These are phyloP conservation scores for Lepidothrix coronata DNA, from an alignment of 2,113 vertebrate species.

Conservation along the genomic window DNA sequence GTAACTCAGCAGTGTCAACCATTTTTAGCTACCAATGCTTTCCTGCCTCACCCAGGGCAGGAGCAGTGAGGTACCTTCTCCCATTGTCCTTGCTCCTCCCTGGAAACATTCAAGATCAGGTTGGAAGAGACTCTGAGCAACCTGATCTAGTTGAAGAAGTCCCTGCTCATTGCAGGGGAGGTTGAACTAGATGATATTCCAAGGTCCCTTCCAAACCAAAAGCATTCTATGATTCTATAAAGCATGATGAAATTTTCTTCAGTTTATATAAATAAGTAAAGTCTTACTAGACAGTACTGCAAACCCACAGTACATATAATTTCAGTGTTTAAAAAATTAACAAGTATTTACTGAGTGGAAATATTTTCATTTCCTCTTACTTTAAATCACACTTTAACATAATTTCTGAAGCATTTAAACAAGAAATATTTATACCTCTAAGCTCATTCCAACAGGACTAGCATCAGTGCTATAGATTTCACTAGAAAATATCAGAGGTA, in stretches of 20 bases:
- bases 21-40: neutral
- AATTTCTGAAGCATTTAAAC: neutral
- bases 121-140: neutral
- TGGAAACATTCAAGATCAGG: neutral
- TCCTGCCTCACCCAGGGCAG: neutral
- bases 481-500: neutral
- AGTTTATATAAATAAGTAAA: neutral
- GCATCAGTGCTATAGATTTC: neutral
- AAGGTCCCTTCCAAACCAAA: neutral
- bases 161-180: neutral
- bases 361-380: neutral
- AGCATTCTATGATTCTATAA: neutral
- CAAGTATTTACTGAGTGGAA: neutral
- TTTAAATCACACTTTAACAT: neutral
- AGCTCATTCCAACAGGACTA: neutral
- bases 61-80: neutral
- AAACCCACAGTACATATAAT: neutral
- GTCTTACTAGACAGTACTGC: neutral
- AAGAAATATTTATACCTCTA: neutral
- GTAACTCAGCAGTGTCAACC: neutral
- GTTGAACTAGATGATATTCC: neutral
- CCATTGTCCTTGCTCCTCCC: neutral
- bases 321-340: neutral
- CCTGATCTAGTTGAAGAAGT: neutral
- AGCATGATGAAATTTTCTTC: neutral